phyloP scores from a whole-genome alignment of 53 echinoderm and acorn worm genomes.

The Echinarachnius parma region DNA sequence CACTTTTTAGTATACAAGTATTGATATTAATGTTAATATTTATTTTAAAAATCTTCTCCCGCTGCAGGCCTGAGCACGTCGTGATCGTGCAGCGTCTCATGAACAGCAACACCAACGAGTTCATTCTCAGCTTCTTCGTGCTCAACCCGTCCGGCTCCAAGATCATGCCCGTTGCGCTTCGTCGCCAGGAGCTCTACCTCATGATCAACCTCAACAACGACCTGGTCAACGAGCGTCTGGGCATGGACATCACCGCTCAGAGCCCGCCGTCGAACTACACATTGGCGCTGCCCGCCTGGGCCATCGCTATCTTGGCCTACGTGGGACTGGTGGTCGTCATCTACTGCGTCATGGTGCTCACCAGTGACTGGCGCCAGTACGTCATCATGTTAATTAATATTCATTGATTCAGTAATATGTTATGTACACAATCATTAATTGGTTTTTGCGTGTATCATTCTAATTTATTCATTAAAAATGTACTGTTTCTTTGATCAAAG shows the following conservation, averaged over 20 bases:
- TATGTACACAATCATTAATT: too few species aligned
- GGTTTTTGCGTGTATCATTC: too few species aligned
- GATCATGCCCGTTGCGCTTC: conserved; percentile 70
- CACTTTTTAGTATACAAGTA: too few species aligned
- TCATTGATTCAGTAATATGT: too few species aligned
- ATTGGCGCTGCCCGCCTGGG: conserved; percentile 73
- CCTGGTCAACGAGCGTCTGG: conserved; percentile 13
- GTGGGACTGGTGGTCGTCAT: conserved; percentile 53
- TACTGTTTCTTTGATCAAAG: too few species aligned
- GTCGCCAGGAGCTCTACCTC: conserved; percentile 72
- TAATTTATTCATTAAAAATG: too few species aligned
- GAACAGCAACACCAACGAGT: conserved; percentile 25
- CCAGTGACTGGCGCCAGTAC: conserved; percentile 60
- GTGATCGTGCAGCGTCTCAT: conserved; percentile 44
- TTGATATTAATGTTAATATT: too few species aligned
- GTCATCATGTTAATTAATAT: too few species aligned
- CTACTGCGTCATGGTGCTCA: conserved; percentile 53
- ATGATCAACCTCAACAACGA: conserved; percentile 67
- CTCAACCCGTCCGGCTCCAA: conserved; percentile 72
- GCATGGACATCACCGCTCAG: conserved; percentile 42
- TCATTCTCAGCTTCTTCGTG: conserved; percentile 65
- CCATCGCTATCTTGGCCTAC: conserved; percentile 72
- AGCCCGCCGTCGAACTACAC: conserved; percentile 34
- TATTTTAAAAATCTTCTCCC: too few species aligned
- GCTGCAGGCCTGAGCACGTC: conserved; percentile 58